Evolutionary conservation across 2,888 invertebrate species (phyloP).

Genomic region (Volucella zonaria): DNA sequence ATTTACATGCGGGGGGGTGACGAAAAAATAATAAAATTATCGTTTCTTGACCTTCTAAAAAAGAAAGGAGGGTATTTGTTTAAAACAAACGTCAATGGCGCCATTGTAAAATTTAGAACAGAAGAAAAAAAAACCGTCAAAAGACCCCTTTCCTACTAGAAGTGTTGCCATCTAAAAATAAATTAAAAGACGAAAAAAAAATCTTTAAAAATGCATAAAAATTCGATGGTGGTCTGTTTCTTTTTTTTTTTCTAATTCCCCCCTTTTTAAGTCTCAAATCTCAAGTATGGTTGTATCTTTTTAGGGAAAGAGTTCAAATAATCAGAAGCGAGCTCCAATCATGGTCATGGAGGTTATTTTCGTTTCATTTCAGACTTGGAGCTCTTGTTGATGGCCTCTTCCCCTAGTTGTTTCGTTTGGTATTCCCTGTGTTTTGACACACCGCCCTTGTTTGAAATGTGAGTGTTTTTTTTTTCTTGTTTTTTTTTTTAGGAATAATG

Average conservation of each 20-base stretch:
- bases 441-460: constrained; percentile 12
- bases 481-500: constrained; percentile 19
- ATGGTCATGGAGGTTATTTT: constrained; percentile 69
- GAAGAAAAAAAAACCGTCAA: background rate
- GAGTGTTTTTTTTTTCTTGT: background rate
- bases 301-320: constrained; percentile 45
- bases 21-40: constrained; percentile 27
- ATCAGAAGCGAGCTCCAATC: constrained; percentile 53
- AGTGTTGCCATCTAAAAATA: constrained; percentile 29
- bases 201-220: constrained; percentile 39
- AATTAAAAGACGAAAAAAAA: background rate
- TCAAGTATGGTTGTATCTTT: constrained; percentile 6
- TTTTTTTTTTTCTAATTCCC: background rate
- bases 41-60: constrained; percentile 40
- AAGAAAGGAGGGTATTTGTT: background rate
- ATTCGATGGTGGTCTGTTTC: constrained; percentile 24
- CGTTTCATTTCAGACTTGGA: constrained; percentile 33
- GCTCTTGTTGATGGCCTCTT: background rate
- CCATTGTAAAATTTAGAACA: constrained; percentile 15
- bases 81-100: constrained; percentile 31
- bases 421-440: constrained; percentile 28
- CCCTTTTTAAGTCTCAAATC: background rate
- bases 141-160: background rate
- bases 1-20: background rate
- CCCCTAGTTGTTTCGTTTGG: background rate